Evolutionary conservation across 2,888 invertebrate genomes (phyloP).

Genomic region (Ennomos quercinarius): DNA sequence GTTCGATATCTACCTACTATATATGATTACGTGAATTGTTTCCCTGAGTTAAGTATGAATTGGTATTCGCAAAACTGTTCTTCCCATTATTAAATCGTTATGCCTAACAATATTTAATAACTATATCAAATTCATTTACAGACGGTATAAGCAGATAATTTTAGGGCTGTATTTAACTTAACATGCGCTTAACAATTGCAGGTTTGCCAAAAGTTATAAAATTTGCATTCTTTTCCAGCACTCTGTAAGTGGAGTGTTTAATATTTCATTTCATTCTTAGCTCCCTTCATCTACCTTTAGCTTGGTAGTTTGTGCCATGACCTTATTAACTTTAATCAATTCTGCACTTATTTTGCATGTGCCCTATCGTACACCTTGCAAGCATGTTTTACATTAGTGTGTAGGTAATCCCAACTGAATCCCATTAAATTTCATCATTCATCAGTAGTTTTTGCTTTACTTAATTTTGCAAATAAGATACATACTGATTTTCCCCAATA

Average conservation of each 20-base stretch:
- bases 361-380: slow-evolving; percentile 28
- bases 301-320: slow-evolving; percentile 47
- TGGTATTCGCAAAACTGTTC: slow-evolving; percentile 8
- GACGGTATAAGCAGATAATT: slow-evolving; percentile 52
- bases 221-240: slow-evolving; percentile 83
- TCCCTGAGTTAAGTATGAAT: too few relatives aligned
- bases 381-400: slow-evolving; percentile 11
- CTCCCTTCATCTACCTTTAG: slow-evolving; percentile 56
- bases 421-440: neutral
- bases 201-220: slow-evolving; percentile 84
- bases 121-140: slow-evolving; percentile 53
- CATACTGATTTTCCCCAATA: neutral
- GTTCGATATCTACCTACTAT: too few relatives aligned
- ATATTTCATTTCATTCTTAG: slow-evolving; percentile 49
- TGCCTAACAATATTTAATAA: neutral
- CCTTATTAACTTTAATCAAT: slow-evolving; percentile 17
- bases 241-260: slow-evolving; percentile 61
- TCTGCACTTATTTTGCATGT: slow-evolving; percentile 43
- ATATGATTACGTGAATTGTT: too few relatives aligned
- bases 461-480: neutral
- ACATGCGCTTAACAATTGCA: slow-evolving; percentile 82
- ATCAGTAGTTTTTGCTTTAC: neutral
- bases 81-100: neutral
- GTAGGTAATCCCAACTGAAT: neutral
- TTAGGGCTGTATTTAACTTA: slow-evolving; percentile 47